Base-by-base conservation (phyloP, 2,113 vertebrate species). In the Lamprologus speciosus region DNA sequence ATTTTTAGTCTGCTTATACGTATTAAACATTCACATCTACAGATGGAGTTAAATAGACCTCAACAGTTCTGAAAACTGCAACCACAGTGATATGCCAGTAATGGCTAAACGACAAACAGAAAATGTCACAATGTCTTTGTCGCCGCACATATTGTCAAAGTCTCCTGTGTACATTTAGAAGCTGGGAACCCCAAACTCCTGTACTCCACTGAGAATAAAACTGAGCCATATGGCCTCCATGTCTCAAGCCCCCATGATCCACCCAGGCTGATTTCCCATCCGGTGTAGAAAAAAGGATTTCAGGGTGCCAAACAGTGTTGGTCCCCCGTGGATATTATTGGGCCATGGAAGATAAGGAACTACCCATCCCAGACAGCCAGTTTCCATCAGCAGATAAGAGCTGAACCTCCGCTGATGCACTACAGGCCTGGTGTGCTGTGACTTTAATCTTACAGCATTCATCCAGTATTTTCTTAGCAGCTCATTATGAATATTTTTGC, bases 171-270 rank as follows among this genome's bases (percentile, higher is more conserved):
- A 51, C 92, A 58, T 91, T 93, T 83, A 91, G 80, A 92, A 47
- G 81, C 82, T 19, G 73, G 88, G 85, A 65, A 58, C 85, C 93
- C 91, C 91, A 89, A 81, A 93, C 90, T 91, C 90, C 85, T 37
- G 9, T 83, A 87, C 79, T 94, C 94, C 91, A 79, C 86, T 21
- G 94, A 88, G 93, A 90, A 94, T 93, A 90, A 86, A 85, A 40
- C 58, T 63, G 54, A 87, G 91, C 87, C 95, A 95, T 95, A 95
- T 95, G 95, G 96, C 93, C 93, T 87, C 88, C 88, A 90, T 82
- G 89, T 93, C 92, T 82, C 65, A 82, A 90, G 88, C 93, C 93
- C 91, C 89, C 58, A 54, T 95, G 92, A 95, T 94, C 93, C 91
- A 91, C 91, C 84, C 86, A 73, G 85, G 63, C 91, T 90, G 90